Conservation (phyloP, 2,797 vertebrate species). For the Halcyon smyrnensis region DNA sequence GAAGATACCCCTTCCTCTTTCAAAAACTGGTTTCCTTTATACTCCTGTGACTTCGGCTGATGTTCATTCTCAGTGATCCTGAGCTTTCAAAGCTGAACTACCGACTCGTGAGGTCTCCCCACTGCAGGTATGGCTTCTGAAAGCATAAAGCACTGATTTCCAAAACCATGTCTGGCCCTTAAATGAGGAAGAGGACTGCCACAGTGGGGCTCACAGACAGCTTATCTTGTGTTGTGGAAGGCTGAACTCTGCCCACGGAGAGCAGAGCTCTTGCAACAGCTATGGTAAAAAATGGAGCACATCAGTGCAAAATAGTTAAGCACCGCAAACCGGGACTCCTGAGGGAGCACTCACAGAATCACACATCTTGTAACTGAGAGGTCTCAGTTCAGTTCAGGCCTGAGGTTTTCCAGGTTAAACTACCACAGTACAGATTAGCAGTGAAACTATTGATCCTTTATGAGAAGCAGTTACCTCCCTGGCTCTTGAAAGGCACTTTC, state of each 20-base stretch:
- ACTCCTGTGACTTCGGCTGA: not conserved
- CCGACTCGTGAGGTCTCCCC: not conserved
- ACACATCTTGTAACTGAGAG: slow-evolving; percentile 8
- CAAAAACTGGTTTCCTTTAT: not conserved
- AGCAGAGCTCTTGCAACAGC: slow-evolving; percentile 28
- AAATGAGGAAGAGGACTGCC: not conserved
- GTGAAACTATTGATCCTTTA: not conserved
- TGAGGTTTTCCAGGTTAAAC: slow-evolving; percentile 33
- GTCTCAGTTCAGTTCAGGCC: not conserved
- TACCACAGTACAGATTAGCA: not conserved
- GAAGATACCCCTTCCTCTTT: not conserved
- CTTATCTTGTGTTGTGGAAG: not conserved
- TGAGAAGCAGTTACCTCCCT: not conserved
- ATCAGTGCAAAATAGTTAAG: slow-evolving; percentile 24
- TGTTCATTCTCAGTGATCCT: not conserved
- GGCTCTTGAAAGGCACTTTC: not conserved
- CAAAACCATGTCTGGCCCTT: not conserved
- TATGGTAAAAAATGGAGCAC: slow-evolving; percentile 31
- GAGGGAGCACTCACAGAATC: slow-evolving; percentile 13
- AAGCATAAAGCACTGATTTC: not conserved
- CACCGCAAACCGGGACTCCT: not conserved
- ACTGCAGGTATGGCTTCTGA: not conserved
- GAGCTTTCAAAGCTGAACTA: not conserved
- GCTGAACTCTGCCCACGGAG: not conserved
- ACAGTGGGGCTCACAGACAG: not conserved